phyloP scores from a whole-genome alignment of 2,113 vertebrate species.

The Progne subis region DNA sequence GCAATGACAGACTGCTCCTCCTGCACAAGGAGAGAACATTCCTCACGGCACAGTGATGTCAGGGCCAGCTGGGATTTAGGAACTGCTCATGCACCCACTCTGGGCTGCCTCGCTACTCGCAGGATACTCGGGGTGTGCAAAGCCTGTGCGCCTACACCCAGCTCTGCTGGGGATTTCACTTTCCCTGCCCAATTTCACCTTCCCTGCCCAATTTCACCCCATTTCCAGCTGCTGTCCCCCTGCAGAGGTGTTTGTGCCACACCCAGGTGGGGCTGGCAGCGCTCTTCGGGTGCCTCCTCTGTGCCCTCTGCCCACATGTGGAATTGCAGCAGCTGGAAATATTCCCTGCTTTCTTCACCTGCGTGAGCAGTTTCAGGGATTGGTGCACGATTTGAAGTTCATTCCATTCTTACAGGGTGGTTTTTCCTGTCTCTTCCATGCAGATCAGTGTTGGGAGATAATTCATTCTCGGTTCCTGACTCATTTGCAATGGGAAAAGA shows the following conservation, averaged over 20 bases:
- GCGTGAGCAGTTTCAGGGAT: fast-evolving
- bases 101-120: background rate
- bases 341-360: background rate
- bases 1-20: background rate
- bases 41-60: background rate
- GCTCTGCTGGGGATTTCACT: background rate
- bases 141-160: background rate
- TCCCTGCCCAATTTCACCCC: background rate
- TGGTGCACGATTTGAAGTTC: fast-evolving
- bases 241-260: background rate
- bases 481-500: background rate
- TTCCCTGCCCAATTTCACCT: background rate
- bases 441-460: background rate
- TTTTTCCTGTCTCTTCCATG: background rate
- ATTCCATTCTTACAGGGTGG: background rate
- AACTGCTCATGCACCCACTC: background rate
- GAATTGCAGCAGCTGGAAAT: background rate
- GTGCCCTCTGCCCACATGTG: background rate
- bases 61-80: slow-evolving; percentile 24
- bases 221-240: background rate
- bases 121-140: background rate
- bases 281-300: background rate
- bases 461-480: background rate
- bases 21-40: background rate
- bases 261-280: background rate